Percentiles rank a stretch among this genome's conserved stretches.
These are phyloP conservation scores for Umimayanthus kanabou DNA, from an alignment of 92 coral and sea anemone genomes.

Conservation along the genomic window DNA sequence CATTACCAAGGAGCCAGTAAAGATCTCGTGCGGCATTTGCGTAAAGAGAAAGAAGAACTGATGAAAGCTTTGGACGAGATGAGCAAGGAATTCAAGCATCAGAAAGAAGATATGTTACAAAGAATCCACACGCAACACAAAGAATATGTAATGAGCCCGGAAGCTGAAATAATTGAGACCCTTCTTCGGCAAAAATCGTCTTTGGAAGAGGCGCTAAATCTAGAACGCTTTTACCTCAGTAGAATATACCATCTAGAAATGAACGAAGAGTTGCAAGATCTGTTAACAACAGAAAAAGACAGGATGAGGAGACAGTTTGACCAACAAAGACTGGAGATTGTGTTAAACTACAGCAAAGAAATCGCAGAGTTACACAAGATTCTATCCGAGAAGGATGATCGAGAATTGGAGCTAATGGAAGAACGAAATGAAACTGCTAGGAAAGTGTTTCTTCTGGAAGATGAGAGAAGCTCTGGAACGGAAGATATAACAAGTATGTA, in stretches of 20 bases:
- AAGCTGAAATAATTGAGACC: conserved; percentile 78
- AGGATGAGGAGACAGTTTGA: conserved; percentile 54
- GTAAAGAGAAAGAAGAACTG: conserved; percentile 77
- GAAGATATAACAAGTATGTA: conserved; percentile 28
- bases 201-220: conserved; percentile 76
- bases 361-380: conserved; percentile 67
- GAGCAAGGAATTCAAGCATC: conserved; percentile 63
- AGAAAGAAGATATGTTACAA: conserved; percentile 64
- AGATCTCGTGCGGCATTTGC: conserved; percentile 59
- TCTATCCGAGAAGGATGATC: conserved; percentile 70
- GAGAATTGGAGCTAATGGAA: conserved; percentile 64
- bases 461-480: conserved; percentile 15
- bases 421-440: conserved; percentile 59
- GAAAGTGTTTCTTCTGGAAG: conserved; percentile 52
- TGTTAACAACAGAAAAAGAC: conserved; percentile 54
- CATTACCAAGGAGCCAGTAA: conserved; percentile 49
- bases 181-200: conserved; percentile 73
- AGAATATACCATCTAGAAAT: conserved; percentile 88
- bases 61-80: conserved; percentile 67
- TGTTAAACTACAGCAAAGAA: conserved; percentile 69
- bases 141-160: conserved; percentile 73
- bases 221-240: conserved; percentile 86
- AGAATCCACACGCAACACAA: conserved; percentile 75
- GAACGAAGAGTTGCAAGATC: conserved; percentile 86
- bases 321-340: conserved; percentile 60